Conservation (phyloP, 1,140 invertebrate genomes). For the Drosophila sp. region DNA sequence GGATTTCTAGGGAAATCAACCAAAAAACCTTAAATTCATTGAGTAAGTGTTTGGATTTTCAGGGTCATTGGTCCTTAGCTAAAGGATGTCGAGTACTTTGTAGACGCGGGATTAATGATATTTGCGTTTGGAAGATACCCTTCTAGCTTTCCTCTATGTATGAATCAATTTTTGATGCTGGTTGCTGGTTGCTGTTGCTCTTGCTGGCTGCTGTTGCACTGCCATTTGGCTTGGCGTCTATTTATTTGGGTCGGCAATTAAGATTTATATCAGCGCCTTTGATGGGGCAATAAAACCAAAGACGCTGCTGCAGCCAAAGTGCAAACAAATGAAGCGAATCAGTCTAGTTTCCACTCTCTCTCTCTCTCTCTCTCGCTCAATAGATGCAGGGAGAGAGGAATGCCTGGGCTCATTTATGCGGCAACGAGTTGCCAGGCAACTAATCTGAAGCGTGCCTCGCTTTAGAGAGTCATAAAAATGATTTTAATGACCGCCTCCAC, state of each 20-base stretch:
- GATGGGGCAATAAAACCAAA: slow-evolving; percentile 72
- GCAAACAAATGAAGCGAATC: slow-evolving; percentile 56
- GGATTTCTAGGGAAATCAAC: too few species aligned
- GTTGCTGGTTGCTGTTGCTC: too few species aligned
- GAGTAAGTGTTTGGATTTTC: too few species aligned
- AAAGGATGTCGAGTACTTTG: slow-evolving; percentile 7
- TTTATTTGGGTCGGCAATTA: slow-evolving; percentile 82
- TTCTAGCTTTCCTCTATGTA: neutral
- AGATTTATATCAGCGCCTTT: slow-evolving; percentile 76
- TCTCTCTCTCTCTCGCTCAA: slow-evolving; percentile 7
- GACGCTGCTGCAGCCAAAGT: slow-evolving; percentile 58
- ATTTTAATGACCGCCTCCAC: slow-evolving; percentile 47
- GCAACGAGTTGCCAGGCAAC: slow-evolving; percentile 28
- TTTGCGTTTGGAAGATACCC: neutral
- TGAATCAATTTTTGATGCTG: slow-evolving; percentile 9
- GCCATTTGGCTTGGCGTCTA: slow-evolving; percentile 65
- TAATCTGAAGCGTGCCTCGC: slow-evolving; percentile 62
- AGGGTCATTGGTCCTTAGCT: slow-evolving; percentile 7
- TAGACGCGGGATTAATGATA: neutral
- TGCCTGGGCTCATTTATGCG: slow-evolving; percentile 66
- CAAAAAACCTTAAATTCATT: too few species aligned
- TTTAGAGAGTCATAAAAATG: slow-evolving; percentile 78
- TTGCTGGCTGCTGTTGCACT: slow-evolving; percentile 15
- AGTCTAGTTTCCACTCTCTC: slow-evolving; percentile 17
- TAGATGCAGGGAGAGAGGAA: neutral